These are phyloP conservation scores for Andrena chrysosceles DNA, from an alignment of 2,888 invertebrate genomes.

Conservation along the genomic window DNA sequence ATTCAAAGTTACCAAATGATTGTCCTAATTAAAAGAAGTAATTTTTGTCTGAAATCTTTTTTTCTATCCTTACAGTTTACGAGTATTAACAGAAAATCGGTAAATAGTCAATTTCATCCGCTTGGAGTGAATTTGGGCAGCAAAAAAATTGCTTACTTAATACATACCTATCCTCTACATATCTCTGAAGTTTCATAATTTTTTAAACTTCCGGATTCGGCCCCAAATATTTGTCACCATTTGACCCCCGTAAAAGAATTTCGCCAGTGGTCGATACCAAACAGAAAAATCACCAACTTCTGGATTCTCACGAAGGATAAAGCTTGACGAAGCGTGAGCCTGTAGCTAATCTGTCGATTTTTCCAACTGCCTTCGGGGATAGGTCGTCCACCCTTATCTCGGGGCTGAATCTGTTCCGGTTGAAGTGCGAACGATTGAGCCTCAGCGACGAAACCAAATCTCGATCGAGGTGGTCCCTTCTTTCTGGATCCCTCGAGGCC, in stretches of 20 bases:
- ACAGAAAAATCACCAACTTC: background rate
- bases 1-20: too few species aligned
- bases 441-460: slow-evolving; percentile 70
- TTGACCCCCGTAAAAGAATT: background rate
- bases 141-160: too few species aligned
- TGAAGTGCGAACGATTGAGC: slow-evolving; percentile 67
- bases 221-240: too few species aligned
- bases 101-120: too few species aligned
- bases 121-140: too few species aligned
- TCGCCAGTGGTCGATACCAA: background rate
- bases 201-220: too few species aligned
- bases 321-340: slow-evolving; percentile 12
- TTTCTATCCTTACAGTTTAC: too few species aligned
- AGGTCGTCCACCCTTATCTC: slow-evolving; percentile 55
- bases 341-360: slow-evolving; percentile 18
- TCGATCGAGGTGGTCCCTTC: slow-evolving; percentile 73
- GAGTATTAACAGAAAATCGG: too few species aligned
- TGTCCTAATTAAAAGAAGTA: too few species aligned
- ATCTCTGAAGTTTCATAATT: too few species aligned
- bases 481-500: slow-evolving; percentile 42
- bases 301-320: background rate
- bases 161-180: too few species aligned
- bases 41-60: too few species aligned
- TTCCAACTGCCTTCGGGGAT: slow-evolving; percentile 30
- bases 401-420: slow-evolving; percentile 48